Percentiles rank a stretch among this genome's conserved stretches.
phyloP scores from a whole-genome alignment of 2,797 vertebrate genomes.

The Erithacus rubecula region DNA sequence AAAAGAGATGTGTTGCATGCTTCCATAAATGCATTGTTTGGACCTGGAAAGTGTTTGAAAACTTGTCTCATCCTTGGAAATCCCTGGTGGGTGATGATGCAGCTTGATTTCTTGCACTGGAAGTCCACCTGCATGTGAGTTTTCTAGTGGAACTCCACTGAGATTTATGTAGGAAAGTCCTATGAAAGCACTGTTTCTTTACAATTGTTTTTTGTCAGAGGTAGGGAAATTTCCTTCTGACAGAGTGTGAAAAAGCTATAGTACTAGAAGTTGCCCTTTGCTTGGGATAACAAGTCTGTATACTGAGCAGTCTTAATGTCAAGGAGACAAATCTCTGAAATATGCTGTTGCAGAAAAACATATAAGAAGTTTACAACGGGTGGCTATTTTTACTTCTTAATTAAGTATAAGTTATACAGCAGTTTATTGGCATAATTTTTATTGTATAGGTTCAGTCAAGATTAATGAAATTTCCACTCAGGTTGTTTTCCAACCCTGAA shows the following conservation, averaged over 20 bases:
- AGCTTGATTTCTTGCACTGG: background rate
- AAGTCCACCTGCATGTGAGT: too few relatives aligned
- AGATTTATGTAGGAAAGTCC: background rate
- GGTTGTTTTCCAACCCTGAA: background rate
- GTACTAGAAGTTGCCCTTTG: background rate
- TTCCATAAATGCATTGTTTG: background rate
- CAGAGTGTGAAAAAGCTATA: background rate
- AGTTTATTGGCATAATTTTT: background rate
- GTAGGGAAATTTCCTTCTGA: background rate
- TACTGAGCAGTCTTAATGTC: background rate
- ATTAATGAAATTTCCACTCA: background rate
- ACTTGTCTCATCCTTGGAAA: background rate
- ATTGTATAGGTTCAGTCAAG: background rate
- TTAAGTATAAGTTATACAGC: background rate
- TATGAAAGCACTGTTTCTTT: background rate
- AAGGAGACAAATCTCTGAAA: background rate
- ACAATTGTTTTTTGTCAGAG: background rate
- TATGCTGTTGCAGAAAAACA: rapidly evolving
- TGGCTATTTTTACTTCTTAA: background rate
- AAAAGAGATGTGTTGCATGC: background rate
- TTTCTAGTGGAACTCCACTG: background rate
- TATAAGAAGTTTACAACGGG: background rate
- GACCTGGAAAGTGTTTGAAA: background rate
- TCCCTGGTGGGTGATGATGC: background rate
- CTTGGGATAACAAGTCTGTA: background rate